Percentiles rank a stretch among this genome's conserved stretches.
These are phyloP conservation scores for Mesitornis unicolor DNA, from an alignment of 2,113 vertebrate species.

Conservation along the genomic window DNA sequence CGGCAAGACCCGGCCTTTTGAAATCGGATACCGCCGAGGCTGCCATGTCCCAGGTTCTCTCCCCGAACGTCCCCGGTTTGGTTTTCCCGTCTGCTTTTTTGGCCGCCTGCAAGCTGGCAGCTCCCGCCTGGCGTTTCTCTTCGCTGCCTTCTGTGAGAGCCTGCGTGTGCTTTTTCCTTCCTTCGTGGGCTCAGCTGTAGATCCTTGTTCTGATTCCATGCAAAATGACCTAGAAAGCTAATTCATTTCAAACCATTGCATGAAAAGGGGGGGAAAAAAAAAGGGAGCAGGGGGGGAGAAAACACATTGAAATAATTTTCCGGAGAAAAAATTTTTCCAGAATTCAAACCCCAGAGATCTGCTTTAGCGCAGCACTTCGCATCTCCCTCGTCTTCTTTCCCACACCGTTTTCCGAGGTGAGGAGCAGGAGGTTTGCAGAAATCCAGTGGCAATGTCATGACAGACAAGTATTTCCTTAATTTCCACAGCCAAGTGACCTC, in stretches of 20 bases:
- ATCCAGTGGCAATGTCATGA: not conserved
- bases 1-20: conserved; percentile 45
- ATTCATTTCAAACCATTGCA: conserved; percentile 36
- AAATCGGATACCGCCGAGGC: conserved; percentile 32
- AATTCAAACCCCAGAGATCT: not conserved
- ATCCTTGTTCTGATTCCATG: conserved; percentile 55
- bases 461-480: conserved; percentile 25
- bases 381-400: not conserved
- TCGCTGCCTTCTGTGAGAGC: not conserved
- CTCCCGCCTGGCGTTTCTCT: conserved; percentile 2
- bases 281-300: fast-evolving
- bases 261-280: not conserved
- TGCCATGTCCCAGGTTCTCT: conserved; percentile 35
- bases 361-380: not conserved
- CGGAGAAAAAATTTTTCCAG: not conserved
- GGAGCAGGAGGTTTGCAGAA: not conserved
- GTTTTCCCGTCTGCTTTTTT: conserved; percentile 64
- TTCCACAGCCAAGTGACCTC: not conserved
- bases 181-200: conserved; percentile 26
- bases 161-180: not conserved
- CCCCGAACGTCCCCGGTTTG: conserved; percentile 42
- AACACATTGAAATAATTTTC: conserved; percentile 58
- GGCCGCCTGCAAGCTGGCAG: conserved; percentile 55
- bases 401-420: not conserved
- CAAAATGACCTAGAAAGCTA: conserved; percentile 63